Percentiles rank a stretch among this genome's conserved stretches.
Conservation (phyloP, 2,888 invertebrate genomes). For the Coelopa pilipes region DNA sequence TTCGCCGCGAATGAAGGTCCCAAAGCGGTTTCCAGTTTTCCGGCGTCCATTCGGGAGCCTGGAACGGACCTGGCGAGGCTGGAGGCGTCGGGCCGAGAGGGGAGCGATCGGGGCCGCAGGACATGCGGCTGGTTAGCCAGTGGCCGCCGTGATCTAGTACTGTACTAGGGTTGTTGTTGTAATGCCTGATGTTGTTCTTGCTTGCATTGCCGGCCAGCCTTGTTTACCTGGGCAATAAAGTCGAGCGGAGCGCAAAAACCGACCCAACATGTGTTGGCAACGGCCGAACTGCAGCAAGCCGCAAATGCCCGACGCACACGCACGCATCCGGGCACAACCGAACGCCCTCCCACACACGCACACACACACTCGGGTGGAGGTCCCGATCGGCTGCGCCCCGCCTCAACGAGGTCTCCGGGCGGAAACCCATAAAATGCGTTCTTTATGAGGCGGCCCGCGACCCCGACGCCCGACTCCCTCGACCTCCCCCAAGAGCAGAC, state of each 20-base stretch:
- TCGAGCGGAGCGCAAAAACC: slow-evolving; percentile 48
- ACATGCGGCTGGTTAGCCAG: no score
- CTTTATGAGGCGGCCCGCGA: slow-evolving; percentile 4
- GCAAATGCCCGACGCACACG: slow-evolving; percentile 43
- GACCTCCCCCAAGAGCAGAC: neutral
- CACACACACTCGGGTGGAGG: neutral
- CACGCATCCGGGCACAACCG: slow-evolving; percentile 28
- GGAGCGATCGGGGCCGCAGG: no score
- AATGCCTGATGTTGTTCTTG: neutral
- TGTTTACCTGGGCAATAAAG: slow-evolving; percentile 57
- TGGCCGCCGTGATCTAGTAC: no score
- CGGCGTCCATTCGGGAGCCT: no score
- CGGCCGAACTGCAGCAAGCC: slow-evolving; percentile 41
- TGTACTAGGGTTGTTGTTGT: no score
- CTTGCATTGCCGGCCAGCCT: slow-evolving; percentile 31
- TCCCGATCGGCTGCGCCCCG: neutral
- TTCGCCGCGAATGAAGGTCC: no score
- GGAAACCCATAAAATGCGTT: slow-evolving; percentile 23
- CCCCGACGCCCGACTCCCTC: neutral
- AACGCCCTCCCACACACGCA: neutral
- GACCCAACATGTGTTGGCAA: slow-evolving; percentile 47
- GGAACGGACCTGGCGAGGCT: no score
- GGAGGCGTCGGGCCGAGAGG: no score
- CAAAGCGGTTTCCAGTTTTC: no score
- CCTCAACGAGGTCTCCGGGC: neutral